A percentile compares a stretch with the other conserved stretches of the same genome.
Evolutionary conservation across 92 coral and sea anemone species (phyloP).

Genomic region (Epizoanthus illoricatus): DNA sequence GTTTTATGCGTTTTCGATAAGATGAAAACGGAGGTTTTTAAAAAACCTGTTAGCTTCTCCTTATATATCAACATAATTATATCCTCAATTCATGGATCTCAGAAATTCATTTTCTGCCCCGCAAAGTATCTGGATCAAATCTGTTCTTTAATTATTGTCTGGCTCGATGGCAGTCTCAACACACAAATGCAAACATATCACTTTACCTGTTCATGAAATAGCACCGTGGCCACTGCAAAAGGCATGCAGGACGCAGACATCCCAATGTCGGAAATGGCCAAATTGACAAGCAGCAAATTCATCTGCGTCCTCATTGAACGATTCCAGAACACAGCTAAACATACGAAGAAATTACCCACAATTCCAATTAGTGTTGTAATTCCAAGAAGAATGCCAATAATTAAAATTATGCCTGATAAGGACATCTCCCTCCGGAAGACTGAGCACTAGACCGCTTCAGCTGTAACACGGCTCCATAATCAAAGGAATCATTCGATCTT

Average conservation of each 20-base stretch:
- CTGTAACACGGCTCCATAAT: not conserved
- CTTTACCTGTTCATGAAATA: slow-evolving; percentile 75
- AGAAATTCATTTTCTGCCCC: too few species aligned
- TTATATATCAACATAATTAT: not conserved
- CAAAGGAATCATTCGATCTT: not conserved
- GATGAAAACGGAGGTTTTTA: too few species aligned
- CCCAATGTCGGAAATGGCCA: slow-evolving; percentile 94
- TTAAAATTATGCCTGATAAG: slow-evolving; percentile 61
- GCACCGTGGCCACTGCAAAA: slow-evolving; percentile 89
- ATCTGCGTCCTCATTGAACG: slow-evolving; percentile 83
- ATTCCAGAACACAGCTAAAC: slow-evolving; percentile 92
- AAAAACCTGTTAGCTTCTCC: too few species aligned
- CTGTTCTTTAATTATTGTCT: not conserved
- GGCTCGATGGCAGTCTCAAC: too few species aligned
- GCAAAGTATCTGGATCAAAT: not conserved
- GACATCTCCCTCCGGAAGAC: slow-evolving; percentile 35
- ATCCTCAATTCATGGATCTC: too few species aligned
- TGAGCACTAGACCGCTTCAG: not conserved
- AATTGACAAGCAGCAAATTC: slow-evolving; percentile 74
- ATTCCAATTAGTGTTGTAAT: slow-evolving; percentile 86
- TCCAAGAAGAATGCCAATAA: slow-evolving; percentile 84
- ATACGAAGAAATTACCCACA: slow-evolving; percentile 86
- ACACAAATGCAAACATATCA: not conserved
- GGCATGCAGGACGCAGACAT: slow-evolving; percentile 99
- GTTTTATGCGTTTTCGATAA: too few species aligned